Percentiles rank a stretch among this genome's conserved stretches.
Evolutionary conservation across 2,113 vertebrate species (phyloP).

Genomic region (Halcyon senegalensis): DNA sequence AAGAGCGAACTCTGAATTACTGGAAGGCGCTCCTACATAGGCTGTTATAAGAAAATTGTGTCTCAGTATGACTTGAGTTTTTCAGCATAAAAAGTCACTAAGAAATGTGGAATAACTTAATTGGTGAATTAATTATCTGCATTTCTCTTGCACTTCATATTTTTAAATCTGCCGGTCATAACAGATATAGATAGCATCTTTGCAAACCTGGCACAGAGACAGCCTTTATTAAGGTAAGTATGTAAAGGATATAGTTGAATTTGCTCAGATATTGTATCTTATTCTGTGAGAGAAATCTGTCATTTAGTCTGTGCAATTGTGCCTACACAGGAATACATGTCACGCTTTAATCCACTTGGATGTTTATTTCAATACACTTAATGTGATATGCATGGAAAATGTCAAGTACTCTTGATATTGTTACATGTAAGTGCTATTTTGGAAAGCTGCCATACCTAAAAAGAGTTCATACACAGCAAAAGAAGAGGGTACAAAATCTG

Average conservation of each 20-base stretch:
- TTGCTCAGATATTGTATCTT: background rate
- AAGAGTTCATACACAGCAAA: background rate
- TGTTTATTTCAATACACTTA: background rate
- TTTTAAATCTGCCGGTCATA: background rate
- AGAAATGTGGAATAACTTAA: background rate
- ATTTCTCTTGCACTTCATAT: background rate
- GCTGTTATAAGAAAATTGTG: background rate
- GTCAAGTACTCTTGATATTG: background rate
- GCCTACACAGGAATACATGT: background rate
- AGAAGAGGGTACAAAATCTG: background rate
- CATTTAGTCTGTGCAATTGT: background rate
- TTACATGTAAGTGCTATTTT: background rate
- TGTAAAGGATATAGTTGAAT: background rate
- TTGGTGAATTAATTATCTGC: background rate
- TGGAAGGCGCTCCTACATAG: background rate
- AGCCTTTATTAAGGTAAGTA: background rate
- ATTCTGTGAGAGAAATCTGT: background rate
- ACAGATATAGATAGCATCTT: background rate
- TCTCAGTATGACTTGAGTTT: background rate
- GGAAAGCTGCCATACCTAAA: background rate
- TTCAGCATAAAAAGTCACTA: background rate
- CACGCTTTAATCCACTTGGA: background rate
- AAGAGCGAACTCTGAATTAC: background rate
- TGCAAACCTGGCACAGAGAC: background rate
- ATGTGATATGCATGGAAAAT: background rate